Percentiles rank a stretch among this genome's conserved stretches.
Conservation (phyloP, 2,113 vertebrate genomes). For the Calyptommatus sinebrachiatus region DNA sequence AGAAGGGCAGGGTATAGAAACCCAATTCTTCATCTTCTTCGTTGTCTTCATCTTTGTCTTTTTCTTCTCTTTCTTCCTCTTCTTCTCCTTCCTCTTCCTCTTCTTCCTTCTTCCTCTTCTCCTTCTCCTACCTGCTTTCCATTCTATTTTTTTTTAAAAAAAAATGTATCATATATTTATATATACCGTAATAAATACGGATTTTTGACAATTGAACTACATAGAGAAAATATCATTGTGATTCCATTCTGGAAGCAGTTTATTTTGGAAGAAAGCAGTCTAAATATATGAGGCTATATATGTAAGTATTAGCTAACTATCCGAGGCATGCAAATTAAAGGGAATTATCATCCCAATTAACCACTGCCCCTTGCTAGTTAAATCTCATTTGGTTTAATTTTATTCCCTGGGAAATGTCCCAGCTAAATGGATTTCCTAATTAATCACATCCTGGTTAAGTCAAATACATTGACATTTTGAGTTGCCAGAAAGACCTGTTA, state of each 20-base stretch:
- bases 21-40: too few species aligned
- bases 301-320: conserved; percentile 48
- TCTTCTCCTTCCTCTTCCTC: too few species aligned
- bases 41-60: too few species aligned
- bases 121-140: background rate
- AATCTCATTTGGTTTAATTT: conserved; percentile 68
- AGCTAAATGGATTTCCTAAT: conserved; percentile 64
- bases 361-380: conserved; percentile 63
- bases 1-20: too few species aligned
- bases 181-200: too few species aligned
- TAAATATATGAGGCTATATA: conserved; percentile 34
- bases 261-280: conserved; percentile 36
- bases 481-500: conserved; percentile 9
- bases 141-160: too few species aligned
- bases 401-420: conserved; percentile 52
- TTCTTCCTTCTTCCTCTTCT: too few species aligned
- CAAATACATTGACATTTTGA: conserved; percentile 41
- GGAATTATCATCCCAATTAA: conserved; percentile 69
- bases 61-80: background rate
- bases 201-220: background rate
- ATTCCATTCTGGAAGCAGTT: background rate
- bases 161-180: background rate
- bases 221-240: conserved; percentile 5
- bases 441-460: conserved; percentile 56
- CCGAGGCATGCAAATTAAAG: conserved; percentile 62